Base-by-base conservation (phyloP, 2,888 invertebrate species). In the Sepiola atlantica region DNA sequence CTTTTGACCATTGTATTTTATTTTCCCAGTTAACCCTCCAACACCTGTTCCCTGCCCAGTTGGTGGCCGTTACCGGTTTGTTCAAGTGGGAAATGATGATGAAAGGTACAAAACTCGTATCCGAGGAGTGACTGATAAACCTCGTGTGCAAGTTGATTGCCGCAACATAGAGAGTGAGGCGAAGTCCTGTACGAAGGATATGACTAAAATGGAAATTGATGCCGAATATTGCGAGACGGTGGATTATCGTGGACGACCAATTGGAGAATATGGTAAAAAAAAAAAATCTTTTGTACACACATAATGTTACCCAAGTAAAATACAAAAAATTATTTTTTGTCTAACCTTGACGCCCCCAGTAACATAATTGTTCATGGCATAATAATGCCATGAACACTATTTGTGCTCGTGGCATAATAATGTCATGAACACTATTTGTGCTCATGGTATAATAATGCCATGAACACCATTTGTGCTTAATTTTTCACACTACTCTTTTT, bases 211-310 rank as follows among this genome's bases (percentile, higher is more conserved):
- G 96, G 98, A 98, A 94, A 98, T 99, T 94, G 99, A 99, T 97
- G 99, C 99, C 96, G 99, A 99, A 96, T 99, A 99, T 97, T 99
- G 99, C 97, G 98, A 99, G 45, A 98, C 99, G n/a, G 99, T 99
- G 12, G 99, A 99, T 97, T 98, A 99, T 97, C 98, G 98, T 96
- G 99, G 99, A 93, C 98, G 99, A 96, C 99, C 99, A 3, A 98
- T 99, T 94, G 97, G 97, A 96, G 97, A 97, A 95, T 97, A 97
- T 95, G 94, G 99, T 99, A 97, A 99, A 61, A 24, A 20, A 6
- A 20, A 20, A 20, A 24, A 57, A 0, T 3, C 24, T 18, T 28
- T 61, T n/a, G n/a, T n/a, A n/a, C n/a, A n/a, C n/a, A n/a, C n/a
- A n/a, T n/a, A n/a, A n/a, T n/a, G n/a, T n/a, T n/a, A n/a, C n/a